Conservation (phyloP, 2,797 vertebrate genomes). For the Anomalospiza imberbis region DNA sequence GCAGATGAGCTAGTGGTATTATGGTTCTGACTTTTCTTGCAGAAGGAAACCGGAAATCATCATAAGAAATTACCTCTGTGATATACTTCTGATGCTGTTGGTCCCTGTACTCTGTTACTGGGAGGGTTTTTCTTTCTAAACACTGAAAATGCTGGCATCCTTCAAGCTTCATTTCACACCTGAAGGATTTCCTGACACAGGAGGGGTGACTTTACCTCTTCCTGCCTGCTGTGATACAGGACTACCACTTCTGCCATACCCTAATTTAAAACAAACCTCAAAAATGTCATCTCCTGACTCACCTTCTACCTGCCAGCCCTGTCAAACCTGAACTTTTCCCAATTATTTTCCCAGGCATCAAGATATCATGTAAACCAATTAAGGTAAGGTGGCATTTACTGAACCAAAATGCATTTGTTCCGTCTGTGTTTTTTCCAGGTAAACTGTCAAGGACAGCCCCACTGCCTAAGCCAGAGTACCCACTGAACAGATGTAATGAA, state of each 20-base stretch:
- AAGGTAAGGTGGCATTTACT: neutral
- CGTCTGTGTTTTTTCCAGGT: neutral
- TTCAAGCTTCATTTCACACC: neutral
- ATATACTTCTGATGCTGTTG: neutral
- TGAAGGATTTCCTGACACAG: constrained; percentile 30
- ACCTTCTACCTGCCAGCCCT: neutral
- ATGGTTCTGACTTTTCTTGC: neutral
- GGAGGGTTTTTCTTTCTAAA: neutral
- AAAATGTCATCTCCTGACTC: constrained; percentile 9
- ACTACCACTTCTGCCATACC: neutral
- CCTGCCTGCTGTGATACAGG: neutral
- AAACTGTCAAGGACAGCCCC: accelerated
- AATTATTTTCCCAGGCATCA: neutral
- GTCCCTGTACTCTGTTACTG: neutral
- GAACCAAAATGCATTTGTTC: neutral
- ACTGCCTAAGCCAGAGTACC: neutral
- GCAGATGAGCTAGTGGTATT: neutral
- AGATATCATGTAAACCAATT: neutral
- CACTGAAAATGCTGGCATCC: neutral
- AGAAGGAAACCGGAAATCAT: neutral
- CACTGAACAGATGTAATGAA: neutral
- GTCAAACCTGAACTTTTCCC: neutral
- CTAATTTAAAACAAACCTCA: constrained; percentile 44
- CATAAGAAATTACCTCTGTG: neutral
- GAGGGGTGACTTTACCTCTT: neutral